A percentile compares a stretch with the other conserved stretches of the same genome.
phyloP scores from a whole-genome alignment of 2,888 invertebrate genomes.

The Leucoma salicis region DNA sequence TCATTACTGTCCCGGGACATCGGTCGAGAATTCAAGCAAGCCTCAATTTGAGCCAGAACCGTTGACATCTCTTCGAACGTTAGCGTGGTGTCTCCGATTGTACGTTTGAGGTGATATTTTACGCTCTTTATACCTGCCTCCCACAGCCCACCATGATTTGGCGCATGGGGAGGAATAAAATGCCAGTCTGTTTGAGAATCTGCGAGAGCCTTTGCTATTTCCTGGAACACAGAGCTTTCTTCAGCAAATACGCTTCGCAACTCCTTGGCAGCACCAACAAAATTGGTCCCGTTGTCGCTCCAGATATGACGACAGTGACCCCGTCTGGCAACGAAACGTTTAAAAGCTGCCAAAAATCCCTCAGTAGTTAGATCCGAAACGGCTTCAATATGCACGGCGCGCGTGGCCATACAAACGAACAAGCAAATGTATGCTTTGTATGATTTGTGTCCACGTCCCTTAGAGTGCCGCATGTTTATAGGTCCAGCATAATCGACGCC shows the following conservation, averaged over 20 bases:
- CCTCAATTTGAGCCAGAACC: background rate
- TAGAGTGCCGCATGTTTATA: background rate
- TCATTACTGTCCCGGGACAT: background rate
- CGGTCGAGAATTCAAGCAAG: slow-evolving; percentile 1
- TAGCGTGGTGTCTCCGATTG: background rate
- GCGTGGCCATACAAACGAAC: slow-evolving; percentile 3
- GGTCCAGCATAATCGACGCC: slow-evolving; percentile 6
- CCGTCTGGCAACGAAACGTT: slow-evolving; percentile 1
- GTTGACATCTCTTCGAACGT: background rate
- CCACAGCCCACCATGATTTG: slow-evolving; percentile 22
- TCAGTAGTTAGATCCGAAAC: background rate
- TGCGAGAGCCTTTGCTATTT: slow-evolving; percentile 4
- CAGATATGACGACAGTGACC: background rate
- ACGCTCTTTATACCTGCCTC: slow-evolving; percentile 1
- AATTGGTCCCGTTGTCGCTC: slow-evolving; percentile 4
- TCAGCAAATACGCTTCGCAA: background rate
- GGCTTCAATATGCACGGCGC: slow-evolving; percentile 3
- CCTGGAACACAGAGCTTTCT: background rate
- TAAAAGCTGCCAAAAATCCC: background rate
- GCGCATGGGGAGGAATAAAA: slow-evolving; percentile 17
- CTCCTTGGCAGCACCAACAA: slow-evolving; percentile 1
- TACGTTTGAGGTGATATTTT: background rate
- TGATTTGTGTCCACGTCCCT: background rate
- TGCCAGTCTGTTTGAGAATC: slow-evolving; percentile 12
- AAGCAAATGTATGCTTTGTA: slow-evolving; percentile 1